phyloP scores from a whole-genome alignment of 2,113 vertebrate species.

The Puma concolor region DNA sequence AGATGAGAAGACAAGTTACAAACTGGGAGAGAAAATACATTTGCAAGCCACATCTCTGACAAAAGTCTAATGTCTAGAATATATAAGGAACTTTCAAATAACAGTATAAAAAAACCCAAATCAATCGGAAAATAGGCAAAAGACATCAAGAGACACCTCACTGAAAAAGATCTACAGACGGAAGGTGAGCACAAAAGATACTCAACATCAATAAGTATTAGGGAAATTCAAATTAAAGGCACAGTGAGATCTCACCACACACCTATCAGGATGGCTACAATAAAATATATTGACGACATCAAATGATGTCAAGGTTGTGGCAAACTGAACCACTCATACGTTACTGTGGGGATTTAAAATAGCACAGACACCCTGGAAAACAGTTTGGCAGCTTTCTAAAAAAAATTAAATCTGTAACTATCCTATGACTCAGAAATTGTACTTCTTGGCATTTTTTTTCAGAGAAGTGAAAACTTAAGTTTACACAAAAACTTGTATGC shows the following conservation, averaged over 20 bases:
- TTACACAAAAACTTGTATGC: not conserved
- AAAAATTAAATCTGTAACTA: not conserved
- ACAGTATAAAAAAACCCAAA: not conserved
- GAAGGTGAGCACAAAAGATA: not conserved
- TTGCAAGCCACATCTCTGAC: constrained; percentile 38
- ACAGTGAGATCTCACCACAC: not conserved
- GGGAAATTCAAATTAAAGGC: not conserved
- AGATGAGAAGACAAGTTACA: constrained; percentile 23
- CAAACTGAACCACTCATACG: not conserved
- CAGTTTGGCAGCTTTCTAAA: not conserved
- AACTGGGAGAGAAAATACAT: constrained; percentile 40
- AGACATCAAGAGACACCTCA: not conserved
- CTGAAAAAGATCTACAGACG: not conserved
- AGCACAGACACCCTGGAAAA: not conserved
- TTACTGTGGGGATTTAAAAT: not conserved
- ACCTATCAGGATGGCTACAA: not conserved
- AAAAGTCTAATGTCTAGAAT: constrained; percentile 9
- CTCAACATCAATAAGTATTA: not conserved
- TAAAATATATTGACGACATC: not conserved
- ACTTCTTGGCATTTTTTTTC: not conserved
- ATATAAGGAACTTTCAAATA: constrained; percentile 31
- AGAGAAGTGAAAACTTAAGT: not conserved
- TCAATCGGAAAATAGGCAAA: not conserved
- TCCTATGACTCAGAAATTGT: not conserved
- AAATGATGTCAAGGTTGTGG: not conserved